A percentile compares a stretch with the other conserved stretches of the same genome.
phyloP scores from a whole-genome alignment of 2,888 invertebrate genomes.

The Agrochola litura region DNA sequence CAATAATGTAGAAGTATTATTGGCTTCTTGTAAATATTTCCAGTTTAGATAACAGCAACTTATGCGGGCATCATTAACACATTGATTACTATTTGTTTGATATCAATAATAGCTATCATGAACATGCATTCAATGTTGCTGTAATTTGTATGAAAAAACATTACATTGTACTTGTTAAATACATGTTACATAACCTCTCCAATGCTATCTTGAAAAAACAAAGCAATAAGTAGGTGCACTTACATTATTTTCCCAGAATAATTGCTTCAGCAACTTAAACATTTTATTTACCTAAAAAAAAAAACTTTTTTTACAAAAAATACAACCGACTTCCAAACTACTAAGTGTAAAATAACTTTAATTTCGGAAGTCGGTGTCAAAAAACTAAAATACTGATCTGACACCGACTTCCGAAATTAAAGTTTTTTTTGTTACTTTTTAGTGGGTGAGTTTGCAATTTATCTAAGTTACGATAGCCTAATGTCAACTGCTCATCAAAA shows the following conservation, averaged over 20 bases:
- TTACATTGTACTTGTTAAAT: neutral
- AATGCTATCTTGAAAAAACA: conserved; percentile 10
- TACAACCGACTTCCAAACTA: no score
- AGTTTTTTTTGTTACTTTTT: no score
- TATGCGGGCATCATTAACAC: conserved; percentile 17
- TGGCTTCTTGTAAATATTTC: conserved; percentile 31
- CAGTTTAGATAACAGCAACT: conserved; percentile 27
- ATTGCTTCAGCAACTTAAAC: conserved; percentile 13
- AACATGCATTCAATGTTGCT: conserved; percentile 4
- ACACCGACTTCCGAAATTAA: no score
- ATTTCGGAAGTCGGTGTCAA: no score
- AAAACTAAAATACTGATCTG: no score
- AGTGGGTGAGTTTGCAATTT: no score
- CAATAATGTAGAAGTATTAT: neutral
- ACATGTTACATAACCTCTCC: neutral
- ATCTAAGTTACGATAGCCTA: no score
- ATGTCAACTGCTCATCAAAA: no score
- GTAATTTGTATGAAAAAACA: neutral
- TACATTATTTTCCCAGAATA: conserved; percentile 7
- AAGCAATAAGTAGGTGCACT: conserved; percentile 9
- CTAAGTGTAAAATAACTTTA: no score
- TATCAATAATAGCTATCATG: conserved; percentile 29
- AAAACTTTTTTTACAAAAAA: no score
- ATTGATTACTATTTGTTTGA: conserved; percentile 47
- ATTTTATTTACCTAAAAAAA: neutral